phyloP scores from a whole-genome alignment of 2,113 vertebrate genomes.

The Gymnocephalus cernua region DNA sequence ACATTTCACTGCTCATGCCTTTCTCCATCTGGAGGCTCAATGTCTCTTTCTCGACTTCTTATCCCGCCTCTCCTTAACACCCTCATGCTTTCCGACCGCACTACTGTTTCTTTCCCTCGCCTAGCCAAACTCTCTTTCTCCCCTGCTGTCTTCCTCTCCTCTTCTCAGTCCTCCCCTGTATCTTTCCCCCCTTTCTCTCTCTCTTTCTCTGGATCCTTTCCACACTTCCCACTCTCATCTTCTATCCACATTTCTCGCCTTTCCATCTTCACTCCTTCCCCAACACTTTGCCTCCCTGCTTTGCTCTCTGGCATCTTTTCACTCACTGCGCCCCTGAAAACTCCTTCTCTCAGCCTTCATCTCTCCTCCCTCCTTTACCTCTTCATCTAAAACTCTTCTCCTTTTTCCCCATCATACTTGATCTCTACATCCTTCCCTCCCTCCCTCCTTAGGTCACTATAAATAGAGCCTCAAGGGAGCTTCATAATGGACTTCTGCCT shows the following conservation, averaged over 20 bases:
- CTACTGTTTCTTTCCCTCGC: slow-evolving; percentile 10
- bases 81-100: slow-evolving; percentile 47
- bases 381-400: slow-evolving; percentile 28
- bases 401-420: slow-evolving; percentile 33
- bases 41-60: slow-evolving; percentile 52
- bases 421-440: slow-evolving; percentile 33
- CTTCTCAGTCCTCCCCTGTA: neutral
- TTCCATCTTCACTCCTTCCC: slow-evolving; percentile 31
- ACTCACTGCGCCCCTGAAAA: slow-evolving; percentile 11
- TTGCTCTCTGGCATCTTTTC: slow-evolving; percentile 45
- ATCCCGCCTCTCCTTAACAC: slow-evolving; percentile 39
- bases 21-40: slow-evolving; percentile 76
- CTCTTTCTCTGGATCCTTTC: slow-evolving; percentile 53
- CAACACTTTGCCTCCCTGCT: slow-evolving; percentile 38
- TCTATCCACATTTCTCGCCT: slow-evolving; percentile 40
- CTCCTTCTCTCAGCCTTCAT: slow-evolving; percentile 16
- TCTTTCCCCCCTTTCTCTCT: slow-evolving; percentile 15
- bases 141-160: slow-evolving; percentile 23
- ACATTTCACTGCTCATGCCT: slow-evolving; percentile 61
- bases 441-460: slow-evolving; percentile 59
- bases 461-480: slow-evolving; percentile 70
- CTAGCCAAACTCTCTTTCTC: slow-evolving; percentile 29
- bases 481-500: slow-evolving; percentile 75
- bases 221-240: slow-evolving; percentile 47
- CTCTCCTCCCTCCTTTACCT: slow-evolving; percentile 25